Percentiles rank a stretch among this genome's conserved stretches.
Conservation (phyloP, 2,797 vertebrate genomes). For the Balearica regulorum region DNA sequence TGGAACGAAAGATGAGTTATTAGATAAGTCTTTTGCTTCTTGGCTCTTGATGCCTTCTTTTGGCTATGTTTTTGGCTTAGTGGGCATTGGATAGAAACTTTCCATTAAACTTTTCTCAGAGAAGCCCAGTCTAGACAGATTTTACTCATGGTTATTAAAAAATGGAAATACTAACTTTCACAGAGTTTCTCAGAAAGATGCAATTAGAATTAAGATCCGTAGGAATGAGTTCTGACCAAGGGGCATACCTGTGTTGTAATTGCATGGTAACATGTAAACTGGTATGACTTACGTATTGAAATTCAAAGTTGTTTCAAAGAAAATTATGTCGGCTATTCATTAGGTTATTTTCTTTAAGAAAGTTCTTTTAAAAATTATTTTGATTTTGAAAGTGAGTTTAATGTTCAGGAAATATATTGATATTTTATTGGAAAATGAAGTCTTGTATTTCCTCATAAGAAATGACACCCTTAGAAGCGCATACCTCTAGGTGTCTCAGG, state of each 20-base stretch:
- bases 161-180: neutral
- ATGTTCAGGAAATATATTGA: neutral
- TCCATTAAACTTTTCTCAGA: neutral
- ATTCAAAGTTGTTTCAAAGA: neutral
- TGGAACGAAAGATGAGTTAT: neutral
- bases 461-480: neutral
- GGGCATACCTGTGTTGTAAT: neutral
- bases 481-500: neutral
- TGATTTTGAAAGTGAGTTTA: neutral
- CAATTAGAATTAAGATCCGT: neutral
- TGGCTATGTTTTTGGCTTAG: neutral
- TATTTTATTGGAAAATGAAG: neutral
- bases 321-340: neutral
- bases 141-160: neutral
- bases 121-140: neutral
- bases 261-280: neutral
- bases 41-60: neutral
- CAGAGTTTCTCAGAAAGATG: neutral
- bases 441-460: neutral
- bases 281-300: neutral
- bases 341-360: neutral
- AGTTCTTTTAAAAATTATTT: neutral
- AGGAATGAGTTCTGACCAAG: neutral
- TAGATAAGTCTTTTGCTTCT: neutral
- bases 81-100: neutral